A percentile compares a stretch with the other conserved stretches of the same genome.
Evolutionary conservation across 2,888 invertebrate genomes (phyloP).

Genomic region (Polietes domitor): DNA sequence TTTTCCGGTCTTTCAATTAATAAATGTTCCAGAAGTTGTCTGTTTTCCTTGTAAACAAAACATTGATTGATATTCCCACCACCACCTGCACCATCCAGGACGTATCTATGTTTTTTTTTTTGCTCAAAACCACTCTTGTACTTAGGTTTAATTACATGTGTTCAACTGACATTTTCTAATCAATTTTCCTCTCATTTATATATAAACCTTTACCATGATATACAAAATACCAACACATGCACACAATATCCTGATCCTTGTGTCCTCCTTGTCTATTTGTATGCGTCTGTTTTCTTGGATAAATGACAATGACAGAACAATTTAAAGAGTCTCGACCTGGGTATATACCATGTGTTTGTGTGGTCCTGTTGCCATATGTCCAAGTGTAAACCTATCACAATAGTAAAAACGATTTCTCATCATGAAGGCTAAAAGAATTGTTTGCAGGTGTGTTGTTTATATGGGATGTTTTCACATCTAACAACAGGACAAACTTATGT

Average conservation of each 20-base stretch:
- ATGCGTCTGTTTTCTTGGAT: neutral
- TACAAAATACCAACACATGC: neutral
- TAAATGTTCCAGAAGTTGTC: neutral
- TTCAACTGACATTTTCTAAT: constrained; percentile 22
- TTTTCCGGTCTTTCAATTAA: neutral
- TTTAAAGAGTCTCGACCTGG: neutral
- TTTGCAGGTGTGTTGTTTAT: constrained; percentile 8
- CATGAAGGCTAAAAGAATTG: neutral
- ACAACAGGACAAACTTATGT: too few relatives aligned
- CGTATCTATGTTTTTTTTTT: neutral
- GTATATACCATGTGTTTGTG: neutral
- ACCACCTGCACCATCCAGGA: neutral
- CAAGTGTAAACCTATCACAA: neutral
- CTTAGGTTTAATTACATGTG: constrained; percentile 23
- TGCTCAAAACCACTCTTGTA: neutral
- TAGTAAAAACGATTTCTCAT: neutral
- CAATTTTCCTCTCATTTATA: neutral
- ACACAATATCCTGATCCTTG: neutral
- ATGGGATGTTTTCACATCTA: too few relatives aligned
- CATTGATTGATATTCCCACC: neutral
- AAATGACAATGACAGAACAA: neutral
- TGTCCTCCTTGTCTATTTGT: neutral
- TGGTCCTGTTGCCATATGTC: neutral
- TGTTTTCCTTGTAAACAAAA: neutral
- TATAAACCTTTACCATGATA: neutral